Base-by-base conservation (phyloP, 2,888 invertebrate species). In the Cephalotes varians region DNA sequence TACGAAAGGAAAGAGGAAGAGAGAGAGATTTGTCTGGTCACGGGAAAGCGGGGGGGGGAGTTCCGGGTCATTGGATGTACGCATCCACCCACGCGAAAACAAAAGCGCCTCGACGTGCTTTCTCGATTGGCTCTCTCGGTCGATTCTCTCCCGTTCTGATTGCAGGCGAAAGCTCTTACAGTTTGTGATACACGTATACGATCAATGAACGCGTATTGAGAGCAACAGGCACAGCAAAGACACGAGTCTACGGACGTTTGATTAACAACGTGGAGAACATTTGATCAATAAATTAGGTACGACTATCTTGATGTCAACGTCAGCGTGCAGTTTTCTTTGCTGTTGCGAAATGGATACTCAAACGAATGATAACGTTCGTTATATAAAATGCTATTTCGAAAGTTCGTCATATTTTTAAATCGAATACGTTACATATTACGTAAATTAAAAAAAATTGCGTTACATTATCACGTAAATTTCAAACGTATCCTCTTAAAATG, bases 1-100 rank as follows among this genome's bases (percentile, higher is more conserved):
- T 83, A 64, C 25, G 21, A 73, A 72, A 25, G 56, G 77, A 37
- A 71, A 73, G 65, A 64, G 82, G 54, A 3, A 37, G 62, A 85
- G 81, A 81, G 77, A 87, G 82, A 88, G 77, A 89, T 87, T 91
- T 84, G 90, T 87, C 84, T 58, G 31, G 81, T 88, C 87, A 77
- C 83, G 74, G 84, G 84, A 89, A 89, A 87, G 83, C 86, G 77
- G 49, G 67, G 76, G n/a, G 28, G 54, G 90, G 88, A 91, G 91
- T 91, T 93, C 91, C 91, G 91, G 90, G 90, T 92, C 92, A 90
- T 89, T 92, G 91, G 89, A 91, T 91, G 86, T 90, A 83, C 87
- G 91, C 90, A 87, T 69, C 83, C 86, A 84, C 92, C 92, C 88
- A 93, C 92, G 88, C 88, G 87, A 81, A 89, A 91, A 86, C 89